These are phyloP conservation scores for Julus scandinavius DNA, from an alignment of 2,888 invertebrate genomes.

Conservation along the genomic window DNA sequence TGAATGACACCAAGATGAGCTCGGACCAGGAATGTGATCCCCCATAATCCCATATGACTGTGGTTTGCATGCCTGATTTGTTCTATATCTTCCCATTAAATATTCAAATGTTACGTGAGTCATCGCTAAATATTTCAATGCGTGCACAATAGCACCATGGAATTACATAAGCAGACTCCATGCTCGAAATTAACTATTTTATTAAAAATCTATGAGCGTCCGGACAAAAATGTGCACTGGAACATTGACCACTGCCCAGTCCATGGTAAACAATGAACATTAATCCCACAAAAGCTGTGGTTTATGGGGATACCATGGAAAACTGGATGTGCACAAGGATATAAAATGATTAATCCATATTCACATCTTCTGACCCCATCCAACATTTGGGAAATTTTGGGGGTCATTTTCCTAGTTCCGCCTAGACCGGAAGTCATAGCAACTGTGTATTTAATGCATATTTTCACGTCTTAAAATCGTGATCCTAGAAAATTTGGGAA, in stretches of 20 bases:
- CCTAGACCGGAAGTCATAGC: background rate
- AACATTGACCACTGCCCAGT: background rate
- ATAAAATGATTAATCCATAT: too few relatives aligned
- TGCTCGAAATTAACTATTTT: background rate
- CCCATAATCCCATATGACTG: constrained; percentile 10
- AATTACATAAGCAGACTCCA: background rate
- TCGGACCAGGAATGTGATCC: background rate
- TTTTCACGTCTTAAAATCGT: constrained; percentile 28
- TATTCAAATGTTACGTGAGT: constrained; percentile 9
- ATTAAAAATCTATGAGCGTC: background rate
- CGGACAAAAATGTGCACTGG: background rate
- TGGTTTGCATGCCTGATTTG: constrained; percentile 28
- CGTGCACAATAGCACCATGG: background rate
- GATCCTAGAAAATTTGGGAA: background rate
- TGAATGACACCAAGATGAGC: background rate
- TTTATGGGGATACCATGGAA: background rate
- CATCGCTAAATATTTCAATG: constrained; percentile 22
- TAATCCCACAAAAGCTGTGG: background rate
- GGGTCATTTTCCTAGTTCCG: background rate
- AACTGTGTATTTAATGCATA: background rate
- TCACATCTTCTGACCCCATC: too few relatives aligned
- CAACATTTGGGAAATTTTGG: background rate
- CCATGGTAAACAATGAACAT: background rate
- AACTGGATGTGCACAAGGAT: too few relatives aligned
- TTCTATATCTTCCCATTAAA: background rate